These are phyloP conservation scores for Balaenoptera acutorostrata DNA, from an alignment of 2,113 vertebrate species.

Conservation along the genomic window DNA sequence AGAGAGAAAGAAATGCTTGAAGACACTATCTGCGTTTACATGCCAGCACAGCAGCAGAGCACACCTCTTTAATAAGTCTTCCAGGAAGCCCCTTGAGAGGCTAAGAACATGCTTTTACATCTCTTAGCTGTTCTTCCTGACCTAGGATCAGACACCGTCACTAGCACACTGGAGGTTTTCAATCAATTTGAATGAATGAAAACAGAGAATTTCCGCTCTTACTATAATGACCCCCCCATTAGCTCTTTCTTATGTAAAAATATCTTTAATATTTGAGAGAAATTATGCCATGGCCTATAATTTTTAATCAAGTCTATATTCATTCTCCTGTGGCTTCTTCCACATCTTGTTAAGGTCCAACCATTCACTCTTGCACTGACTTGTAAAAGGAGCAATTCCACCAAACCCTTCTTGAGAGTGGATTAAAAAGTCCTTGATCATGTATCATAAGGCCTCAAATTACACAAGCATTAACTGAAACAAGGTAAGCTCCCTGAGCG, in stretches of 20 bases:
- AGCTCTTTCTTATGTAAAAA: neutral
- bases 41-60: neutral
- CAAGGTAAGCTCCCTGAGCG: neutral
- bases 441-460: neutral
- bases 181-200: neutral
- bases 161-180: neutral
- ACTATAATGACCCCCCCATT: neutral
- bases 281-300: neutral
- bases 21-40: neutral
- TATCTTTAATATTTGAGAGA: neutral
- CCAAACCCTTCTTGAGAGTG: neutral
- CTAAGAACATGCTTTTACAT: neutral
- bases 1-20: neutral
- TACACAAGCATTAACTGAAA: constrained; percentile 10
- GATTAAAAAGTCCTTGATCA: neutral
- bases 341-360: neutral
- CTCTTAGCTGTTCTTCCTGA: neutral
- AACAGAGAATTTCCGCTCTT: neutral
- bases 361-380: neutral
- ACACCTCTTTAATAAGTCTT: neutral
- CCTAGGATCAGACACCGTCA: neutral
- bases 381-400: neutral
- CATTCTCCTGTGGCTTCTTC: neutral
- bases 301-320: neutral
- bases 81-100: neutral